These are phyloP conservation scores for Leptopterna dolabrata DNA, from an alignment of 2,888 invertebrate genomes.

Conservation along the genomic window DNA sequence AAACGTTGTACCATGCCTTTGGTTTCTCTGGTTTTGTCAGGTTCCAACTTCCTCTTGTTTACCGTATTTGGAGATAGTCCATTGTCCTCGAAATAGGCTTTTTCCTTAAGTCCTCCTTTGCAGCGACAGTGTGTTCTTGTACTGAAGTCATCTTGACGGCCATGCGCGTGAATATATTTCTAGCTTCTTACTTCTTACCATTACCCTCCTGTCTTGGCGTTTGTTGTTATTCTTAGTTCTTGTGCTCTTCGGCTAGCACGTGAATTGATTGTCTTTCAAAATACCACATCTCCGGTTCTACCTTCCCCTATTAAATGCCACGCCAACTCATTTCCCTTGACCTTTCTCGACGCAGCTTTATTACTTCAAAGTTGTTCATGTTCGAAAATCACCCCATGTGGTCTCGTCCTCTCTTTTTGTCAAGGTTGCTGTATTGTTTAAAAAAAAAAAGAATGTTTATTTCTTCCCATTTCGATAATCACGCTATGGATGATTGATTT, in stretches of 20 bases:
- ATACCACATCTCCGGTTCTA: not conserved
- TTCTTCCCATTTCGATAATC: too few relatives aligned
- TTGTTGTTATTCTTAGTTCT: not conserved
- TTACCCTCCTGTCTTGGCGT: too few relatives aligned
- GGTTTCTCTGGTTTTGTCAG: not conserved
- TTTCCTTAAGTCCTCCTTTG: not conserved
- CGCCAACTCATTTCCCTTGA: not conserved
- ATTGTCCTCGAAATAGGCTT: not conserved
- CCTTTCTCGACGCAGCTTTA: not conserved
- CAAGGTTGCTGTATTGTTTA: too few relatives aligned
- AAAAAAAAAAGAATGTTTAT: too few relatives aligned
- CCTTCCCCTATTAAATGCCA: not conserved
- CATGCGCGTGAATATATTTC: too few relatives aligned
- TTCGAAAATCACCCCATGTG: too few relatives aligned
- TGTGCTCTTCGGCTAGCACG: not conserved
- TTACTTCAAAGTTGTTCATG: too few relatives aligned
- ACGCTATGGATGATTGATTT: too few relatives aligned
- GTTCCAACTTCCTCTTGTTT: not conserved
- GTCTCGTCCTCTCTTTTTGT: too few relatives aligned
- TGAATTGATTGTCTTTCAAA: not conserved
- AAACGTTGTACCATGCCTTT: not conserved
- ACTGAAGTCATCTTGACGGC: not conserved
- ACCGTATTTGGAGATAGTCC: not conserved
- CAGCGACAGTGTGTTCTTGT: too few relatives aligned
- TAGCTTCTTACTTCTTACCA: not conserved